Base-by-base conservation (phyloP, 2,113 vertebrate genomes). In the Oryzias curvinotus region DNA sequence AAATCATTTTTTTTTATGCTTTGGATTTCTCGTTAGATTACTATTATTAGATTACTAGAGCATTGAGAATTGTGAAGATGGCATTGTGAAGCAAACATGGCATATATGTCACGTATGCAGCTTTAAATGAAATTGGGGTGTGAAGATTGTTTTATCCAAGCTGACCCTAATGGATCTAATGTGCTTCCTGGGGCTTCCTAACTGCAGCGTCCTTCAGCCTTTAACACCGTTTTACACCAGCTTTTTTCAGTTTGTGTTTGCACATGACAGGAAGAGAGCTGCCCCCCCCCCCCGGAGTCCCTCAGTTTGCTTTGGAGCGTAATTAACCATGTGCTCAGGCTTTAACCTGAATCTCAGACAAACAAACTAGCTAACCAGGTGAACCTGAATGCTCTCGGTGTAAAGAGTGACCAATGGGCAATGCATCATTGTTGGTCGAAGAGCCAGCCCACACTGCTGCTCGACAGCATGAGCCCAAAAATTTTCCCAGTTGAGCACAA, bases 401-500 rank as follows among this genome's bases (percentile, higher is more conserved):
- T 17, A 5, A 28, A 46, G 26, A 17, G 53, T 21, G 45, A 53
- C 54, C 52, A 28, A 49, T 49, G 56, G 75, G 47, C 52, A 58
- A 65, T 72, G 73, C 64, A 77, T 80, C 75, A 62, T 57, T 28
- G 59, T 82, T 71, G 82, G 79, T 73, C 78, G 80, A 75, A 83
- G 81, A 64, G 69, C 78, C 65, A 61, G 50, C 45, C 57, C 61
- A 59, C 46, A 43, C 50, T 52, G 70, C 54, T 75, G 73, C 63
- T 81, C 46, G 51, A 70, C 59, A 75, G 42, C 81, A 62, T 60
- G 49, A 78, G 59, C 48, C 75, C 65, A 78, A 3, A 47, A 28
- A 23, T 19, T 8, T 14, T 41, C 48, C 1, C 52, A 61, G 63
- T 59, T 42, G 51, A 44, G 41, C n/a, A 52, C 18, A 44, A 54